These are phyloP conservation scores for Nesogale talazaci DNA, from an alignment of 2,113 vertebrate genomes.

Conservation along the genomic window DNA sequence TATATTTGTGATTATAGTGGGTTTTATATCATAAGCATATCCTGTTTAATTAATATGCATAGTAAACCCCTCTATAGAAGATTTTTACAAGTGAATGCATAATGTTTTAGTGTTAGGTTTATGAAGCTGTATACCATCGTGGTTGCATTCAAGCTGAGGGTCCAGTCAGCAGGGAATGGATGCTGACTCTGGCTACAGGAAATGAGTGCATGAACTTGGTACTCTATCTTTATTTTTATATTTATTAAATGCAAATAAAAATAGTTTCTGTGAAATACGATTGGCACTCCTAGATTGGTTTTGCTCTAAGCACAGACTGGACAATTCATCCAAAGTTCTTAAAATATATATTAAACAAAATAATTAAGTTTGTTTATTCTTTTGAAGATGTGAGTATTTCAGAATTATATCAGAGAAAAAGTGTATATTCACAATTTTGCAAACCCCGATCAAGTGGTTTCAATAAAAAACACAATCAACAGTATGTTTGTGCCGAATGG, in stretches of 20 bases:
- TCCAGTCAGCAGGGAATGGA: accelerated
- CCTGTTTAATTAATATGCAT: neutral
- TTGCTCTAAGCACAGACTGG: neutral
- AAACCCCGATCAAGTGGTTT: neutral
- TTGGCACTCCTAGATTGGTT: neutral
- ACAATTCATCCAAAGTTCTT: neutral
- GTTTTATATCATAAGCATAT: neutral
- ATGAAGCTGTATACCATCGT: accelerated
- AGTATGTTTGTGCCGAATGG: neutral
- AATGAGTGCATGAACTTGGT: neutral
- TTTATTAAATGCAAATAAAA: neutral
- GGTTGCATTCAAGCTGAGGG: neutral
- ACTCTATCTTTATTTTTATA: neutral
- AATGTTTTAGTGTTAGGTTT: neutral
- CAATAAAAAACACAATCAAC: neutral
- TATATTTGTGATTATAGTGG: neutral
- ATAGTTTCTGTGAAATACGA: neutral
- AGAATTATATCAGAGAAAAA: neutral
- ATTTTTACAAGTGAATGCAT: neutral
- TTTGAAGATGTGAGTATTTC: neutral
- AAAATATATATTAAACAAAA: neutral
- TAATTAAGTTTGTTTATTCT: neutral
- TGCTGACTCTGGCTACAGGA: neutral
- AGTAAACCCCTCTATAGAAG: neutral
- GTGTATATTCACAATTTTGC: neutral